phyloP scores from a whole-genome alignment of 2,113 vertebrate genomes.

The Phrynocephalus versicolor region DNA sequence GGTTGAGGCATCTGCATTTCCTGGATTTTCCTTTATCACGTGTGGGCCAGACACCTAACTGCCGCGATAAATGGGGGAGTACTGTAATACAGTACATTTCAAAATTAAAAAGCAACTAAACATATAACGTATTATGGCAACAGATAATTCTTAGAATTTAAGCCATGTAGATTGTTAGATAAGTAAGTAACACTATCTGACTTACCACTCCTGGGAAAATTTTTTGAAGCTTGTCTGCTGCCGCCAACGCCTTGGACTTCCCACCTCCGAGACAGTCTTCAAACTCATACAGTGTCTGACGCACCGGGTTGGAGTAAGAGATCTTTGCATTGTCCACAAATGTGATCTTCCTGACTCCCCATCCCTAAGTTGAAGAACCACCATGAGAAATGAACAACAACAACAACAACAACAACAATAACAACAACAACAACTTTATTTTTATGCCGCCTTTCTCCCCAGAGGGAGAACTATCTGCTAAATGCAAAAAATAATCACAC shows the following conservation, averaged over 20 bases:
- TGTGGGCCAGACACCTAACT: no score
- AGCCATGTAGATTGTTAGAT: background rate
- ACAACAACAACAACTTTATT: no score
- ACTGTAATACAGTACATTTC: no score
- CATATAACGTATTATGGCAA: no score
- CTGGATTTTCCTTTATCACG: no score
- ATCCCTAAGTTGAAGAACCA: conserved; percentile 78
- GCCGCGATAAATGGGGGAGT: no score
- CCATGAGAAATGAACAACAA: background rate
- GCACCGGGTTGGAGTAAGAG: conserved; percentile 96
- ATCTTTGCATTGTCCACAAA: conserved; percentile 98
- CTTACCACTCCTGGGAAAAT: conserved; percentile 97
- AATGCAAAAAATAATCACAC: background rate
- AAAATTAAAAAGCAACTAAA: no score
- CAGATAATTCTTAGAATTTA: background rate
- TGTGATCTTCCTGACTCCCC: conserved; percentile 95
- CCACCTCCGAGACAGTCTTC: conserved; percentile 93
- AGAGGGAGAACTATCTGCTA: background rate
- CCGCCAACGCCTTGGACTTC: conserved; percentile 89
- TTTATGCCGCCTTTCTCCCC: no score
- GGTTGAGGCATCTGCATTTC: no score
- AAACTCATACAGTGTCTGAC: conserved; percentile 95
- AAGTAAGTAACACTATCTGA: conserved; percentile 3
- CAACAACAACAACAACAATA: no score
- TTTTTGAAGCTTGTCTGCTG: conserved; percentile 89